Evolutionary conservation across 2,888 invertebrate genomes (phyloP), one percentile per base, ranked within the genome.

Genomic region (Lampropteryx suffumata): DNA sequence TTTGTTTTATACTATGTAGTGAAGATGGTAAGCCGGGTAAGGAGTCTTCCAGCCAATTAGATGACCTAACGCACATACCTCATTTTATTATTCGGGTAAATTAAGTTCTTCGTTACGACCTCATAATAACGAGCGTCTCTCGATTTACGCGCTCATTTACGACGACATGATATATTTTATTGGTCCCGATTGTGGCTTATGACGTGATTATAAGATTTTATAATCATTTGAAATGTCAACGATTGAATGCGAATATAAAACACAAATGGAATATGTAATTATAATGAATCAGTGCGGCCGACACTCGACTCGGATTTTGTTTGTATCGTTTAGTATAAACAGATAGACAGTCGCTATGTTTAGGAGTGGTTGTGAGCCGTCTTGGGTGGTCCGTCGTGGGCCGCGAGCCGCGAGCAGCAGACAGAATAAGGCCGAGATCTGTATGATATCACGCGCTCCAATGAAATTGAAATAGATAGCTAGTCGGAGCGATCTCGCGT

Each of bases 381-480:
- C 79, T 74, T 87, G 87, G 85, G 85, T 87, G 87, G 86, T 85
- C 87, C 58, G 71, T 61, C 75, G 75, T 72, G 79, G 75, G 79
- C 61, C 73, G 75, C 71, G 79, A 73, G 79, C 72, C 71, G 73
- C 71, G 72, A 62, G 58, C 63, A 75, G 73, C 70, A 66, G 76
- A 79, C 80, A 69, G 77, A 81, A 84, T 84, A 83, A 79, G 84
- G 79, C 74, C 75, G 86, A 85, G 85, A 87, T 84, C 83, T 79
- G 83, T 82, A 79, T 65, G 87, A 85, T 83, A 84, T 79, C 73
- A 71, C 73, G 72, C 80, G 85, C 79, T 85, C 76, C 75, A 79
- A 75, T 80, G 79, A 80, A 82, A 84, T 79, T 82, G 79, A 82
- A 88, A 86, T 84, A 84, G 85, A 87, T 84, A 82, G 84, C 76